These are phyloP conservation scores for Aphelenchoides fujianensis DNA, from an alignment of 1,140 invertebrate genomes.

Conservation along the genomic window DNA sequence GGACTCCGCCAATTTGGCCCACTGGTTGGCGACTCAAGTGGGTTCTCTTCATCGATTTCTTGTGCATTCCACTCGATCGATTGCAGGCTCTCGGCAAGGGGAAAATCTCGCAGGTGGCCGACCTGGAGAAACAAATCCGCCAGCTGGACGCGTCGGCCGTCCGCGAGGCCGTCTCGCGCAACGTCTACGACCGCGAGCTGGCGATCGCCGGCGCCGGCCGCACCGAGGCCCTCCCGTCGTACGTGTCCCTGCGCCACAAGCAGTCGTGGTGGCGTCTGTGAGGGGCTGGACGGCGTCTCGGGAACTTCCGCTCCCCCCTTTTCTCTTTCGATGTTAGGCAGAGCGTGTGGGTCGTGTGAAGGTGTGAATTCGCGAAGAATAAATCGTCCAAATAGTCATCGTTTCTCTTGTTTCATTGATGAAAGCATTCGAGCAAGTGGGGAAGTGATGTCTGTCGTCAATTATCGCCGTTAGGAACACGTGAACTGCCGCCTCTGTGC, in stretches of 20 bases:
- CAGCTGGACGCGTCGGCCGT: constrained; percentile 32
- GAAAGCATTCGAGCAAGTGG: too few species aligned
- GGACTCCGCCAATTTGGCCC: constrained; percentile 35
- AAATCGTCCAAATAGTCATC: background rate
- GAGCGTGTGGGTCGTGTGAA: background rate
- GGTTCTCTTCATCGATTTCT: constrained; percentile 11
- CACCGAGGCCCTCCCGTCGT: constrained; percentile 22
- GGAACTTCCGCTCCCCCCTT: background rate
- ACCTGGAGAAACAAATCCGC: constrained; percentile 41
- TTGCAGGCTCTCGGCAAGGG: constrained; percentile 45
- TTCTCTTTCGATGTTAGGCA: background rate
- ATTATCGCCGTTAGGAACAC: too few species aligned
- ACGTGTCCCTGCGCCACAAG: constrained; percentile 11
- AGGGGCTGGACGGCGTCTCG: background rate
- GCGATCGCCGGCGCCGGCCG: constrained; percentile 40
- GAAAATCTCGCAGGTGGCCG: constrained; percentile 25
- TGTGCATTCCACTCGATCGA: constrained; percentile 12
- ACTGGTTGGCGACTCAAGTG: constrained; percentile 43
- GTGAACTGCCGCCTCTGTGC: too few species aligned
- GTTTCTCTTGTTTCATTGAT: too few species aligned
- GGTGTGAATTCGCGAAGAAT: background rate
- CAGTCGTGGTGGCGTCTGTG: constrained; percentile 28
- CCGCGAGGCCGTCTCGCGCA: constrained; percentile 38
- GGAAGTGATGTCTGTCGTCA: too few species aligned
- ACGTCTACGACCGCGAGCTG: constrained; percentile 50